A percentile compares a stretch with the other conserved stretches of the same genome.
Evolutionary conservation across 2,888 invertebrate genomes (phyloP).

Genomic region (Elmis aenea): DNA sequence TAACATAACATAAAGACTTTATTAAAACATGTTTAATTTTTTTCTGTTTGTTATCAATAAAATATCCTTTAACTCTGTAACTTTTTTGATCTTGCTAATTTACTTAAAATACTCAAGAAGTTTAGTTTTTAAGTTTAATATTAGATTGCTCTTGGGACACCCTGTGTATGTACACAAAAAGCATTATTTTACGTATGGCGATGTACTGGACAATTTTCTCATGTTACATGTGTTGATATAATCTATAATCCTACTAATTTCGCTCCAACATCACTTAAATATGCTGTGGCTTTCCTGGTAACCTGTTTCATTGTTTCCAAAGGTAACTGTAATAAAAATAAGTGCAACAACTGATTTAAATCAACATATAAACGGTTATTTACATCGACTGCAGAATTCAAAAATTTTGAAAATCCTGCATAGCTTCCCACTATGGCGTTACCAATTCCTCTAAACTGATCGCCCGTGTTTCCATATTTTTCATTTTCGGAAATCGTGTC

Average conservation of each 20-base stretch:
- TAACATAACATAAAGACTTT: too few relatives aligned
- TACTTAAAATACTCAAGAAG: too few relatives aligned
- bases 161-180: too few relatives aligned
- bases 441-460: conserved; percentile 60
- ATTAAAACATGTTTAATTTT: too few relatives aligned
- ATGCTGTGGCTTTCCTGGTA: conserved; percentile 31
- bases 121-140: too few relatives aligned
- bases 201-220: too few relatives aligned
- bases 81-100: too few relatives aligned
- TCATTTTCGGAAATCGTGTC: conserved; percentile 72
- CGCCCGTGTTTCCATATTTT: conserved; percentile 74
- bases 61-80: too few relatives aligned
- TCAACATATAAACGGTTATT: conserved; percentile 6
- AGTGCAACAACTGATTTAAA: neutral
- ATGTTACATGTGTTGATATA: too few relatives aligned
- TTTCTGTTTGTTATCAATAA: too few relatives aligned
- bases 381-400: conserved; percentile 40
- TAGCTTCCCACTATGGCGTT: conserved; percentile 62
- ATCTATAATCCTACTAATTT: conserved; percentile 38
- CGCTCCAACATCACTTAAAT: conserved; percentile 34
- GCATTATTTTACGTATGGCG: too few relatives aligned
- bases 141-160: too few relatives aligned
- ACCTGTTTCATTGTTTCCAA: conserved; percentile 29
- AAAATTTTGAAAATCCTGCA: conserved; percentile 52
- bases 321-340: conserved; percentile 32